A percentile compares a stretch with the other conserved stretches of the same genome.
These are phyloP conservation scores for Arctopsyche grandis DNA, from an alignment of 1,140 invertebrate species.

Conservation along the genomic window DNA sequence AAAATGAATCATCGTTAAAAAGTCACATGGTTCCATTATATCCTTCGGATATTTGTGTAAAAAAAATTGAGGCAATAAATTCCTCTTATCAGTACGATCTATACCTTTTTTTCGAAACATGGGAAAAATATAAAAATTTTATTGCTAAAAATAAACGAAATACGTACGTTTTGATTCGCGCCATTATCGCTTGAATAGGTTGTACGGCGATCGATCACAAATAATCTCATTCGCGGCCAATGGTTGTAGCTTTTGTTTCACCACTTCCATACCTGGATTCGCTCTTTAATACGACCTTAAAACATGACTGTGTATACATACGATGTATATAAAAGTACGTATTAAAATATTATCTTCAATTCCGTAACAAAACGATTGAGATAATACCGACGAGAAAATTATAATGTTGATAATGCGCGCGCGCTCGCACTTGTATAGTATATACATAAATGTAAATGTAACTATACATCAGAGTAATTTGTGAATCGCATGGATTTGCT, in stretches of 20 bases:
- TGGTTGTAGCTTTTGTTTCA: slow-evolving; percentile 21
- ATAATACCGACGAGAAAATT: background rate
- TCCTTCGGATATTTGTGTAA: too few species aligned
- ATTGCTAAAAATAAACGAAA: too few species aligned
- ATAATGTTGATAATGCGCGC: slow-evolving; percentile 3
- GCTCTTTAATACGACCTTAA: background rate
- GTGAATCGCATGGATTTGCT: background rate
- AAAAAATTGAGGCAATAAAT: too few species aligned
- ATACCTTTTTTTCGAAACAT: too few species aligned
- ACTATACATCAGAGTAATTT: background rate
- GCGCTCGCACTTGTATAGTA: background rate
- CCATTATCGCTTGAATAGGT: background rate
- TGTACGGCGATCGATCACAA: background rate
- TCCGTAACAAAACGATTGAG: slow-evolving; percentile 7
- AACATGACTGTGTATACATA: background rate
- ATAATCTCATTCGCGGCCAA: slow-evolving; percentile 5
- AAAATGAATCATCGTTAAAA: too few species aligned
- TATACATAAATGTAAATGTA: background rate
- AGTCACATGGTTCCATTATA: too few species aligned
- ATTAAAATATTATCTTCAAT: background rate
- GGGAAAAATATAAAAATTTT: too few species aligned
- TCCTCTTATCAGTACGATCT: too few species aligned
- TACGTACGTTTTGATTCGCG: too few species aligned
- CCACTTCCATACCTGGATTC: background rate
- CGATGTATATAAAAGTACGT: background rate